Evolutionary conservation across 2,888 invertebrate genomes (phyloP), one percentile per base, ranked within the genome.

Genomic region (Thecocarcelia acutangulata): DNA sequence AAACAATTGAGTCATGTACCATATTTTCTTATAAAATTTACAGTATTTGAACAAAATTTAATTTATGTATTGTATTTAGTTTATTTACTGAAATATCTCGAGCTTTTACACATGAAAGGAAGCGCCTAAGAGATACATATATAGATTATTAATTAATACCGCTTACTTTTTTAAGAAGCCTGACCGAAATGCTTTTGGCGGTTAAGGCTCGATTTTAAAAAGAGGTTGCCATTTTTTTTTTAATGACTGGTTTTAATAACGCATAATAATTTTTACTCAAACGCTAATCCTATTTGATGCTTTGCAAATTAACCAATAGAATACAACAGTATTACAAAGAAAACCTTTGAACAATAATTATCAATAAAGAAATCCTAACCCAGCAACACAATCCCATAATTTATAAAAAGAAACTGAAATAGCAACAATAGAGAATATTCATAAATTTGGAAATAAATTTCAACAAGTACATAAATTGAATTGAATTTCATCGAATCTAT

Each of bases 191-290:
- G 3, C 24, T 24, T 24, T 24, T 24, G 24, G 24, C 24, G n/a
- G 42, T 42, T 42, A n/a, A n/a, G 42, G n/a, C 42, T 3, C 42
- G 42, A n/a, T 42, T 12, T 21, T 3, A 66, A 56, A 48, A 44
- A 64, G 76, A 63, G 80, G 80, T 81, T 81, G 81, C 77, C 58
- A 15, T 46, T 61, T 48, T 64, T 44, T 44, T 61, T 58, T 17
- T 54, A 52, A 69, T 68, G 75, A 59, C 59, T 69, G 52, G 42
- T 37, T 44, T 40, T 69, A n/a, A 28, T 68, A 68, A 61, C 76
- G 76, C 76, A 76, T 76, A 68, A 76, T 52, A 52, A 42, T 44
- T 44, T 59, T 19, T 40, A 40, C 59, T 17, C 17, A 28, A n/a
- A 72, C 15, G 42, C 40, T 59, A 48, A 70, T 24, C 59, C 50